Percentiles rank a stretch among this genome's conserved stretches.
Conservation (phyloP, 2,113 vertebrate genomes). For the Paraplagusia blochii region DNA sequence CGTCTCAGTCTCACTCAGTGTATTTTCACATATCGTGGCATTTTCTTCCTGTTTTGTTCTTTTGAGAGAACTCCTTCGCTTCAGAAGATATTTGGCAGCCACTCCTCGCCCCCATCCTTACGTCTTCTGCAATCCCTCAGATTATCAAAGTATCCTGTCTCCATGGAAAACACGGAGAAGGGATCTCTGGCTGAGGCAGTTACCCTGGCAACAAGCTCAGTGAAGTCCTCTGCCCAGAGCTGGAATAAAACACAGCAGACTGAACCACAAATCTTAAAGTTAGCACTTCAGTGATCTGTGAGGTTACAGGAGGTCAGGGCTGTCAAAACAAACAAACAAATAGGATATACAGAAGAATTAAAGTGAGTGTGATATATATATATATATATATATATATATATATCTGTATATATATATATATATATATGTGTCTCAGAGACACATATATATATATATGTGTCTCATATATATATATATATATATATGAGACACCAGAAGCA, state of each 20-base stretch:
- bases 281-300: slow-evolving; percentile 15
- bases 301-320: slow-evolving; percentile 25
- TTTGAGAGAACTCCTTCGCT: slow-evolving; percentile 41
- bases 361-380: too few relatives aligned
- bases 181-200: slow-evolving; percentile 64
- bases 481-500: too few relatives aligned
- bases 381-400: too few relatives aligned
- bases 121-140: slow-evolving; percentile 62
- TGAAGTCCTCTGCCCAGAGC: slow-evolving; percentile 56
- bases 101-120: slow-evolving; percentile 48
- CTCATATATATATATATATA: too few relatives aligned
- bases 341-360: too few relatives aligned
- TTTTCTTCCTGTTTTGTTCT: slow-evolving; percentile 34
- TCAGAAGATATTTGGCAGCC: slow-evolving; percentile 55
- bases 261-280: slow-evolving; percentile 44
- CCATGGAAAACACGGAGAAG: slow-evolving; percentile 58
- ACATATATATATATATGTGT: not conserved
- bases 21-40: slow-evolving; percentile 12
- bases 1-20: slow-evolving; percentile 22
- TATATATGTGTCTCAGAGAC: too few relatives aligned
- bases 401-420: too few relatives aligned
- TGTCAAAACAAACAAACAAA: not conserved
- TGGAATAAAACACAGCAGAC: slow-evolving; percentile 47
- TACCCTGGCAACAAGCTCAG: slow-evolving; percentile 71
- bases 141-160: slow-evolving; percentile 75